A percentile compares a stretch with the other conserved stretches of the same genome.
phyloP scores from a whole-genome alignment of 1,140 invertebrate genomes.

The Cydia amplana region DNA sequence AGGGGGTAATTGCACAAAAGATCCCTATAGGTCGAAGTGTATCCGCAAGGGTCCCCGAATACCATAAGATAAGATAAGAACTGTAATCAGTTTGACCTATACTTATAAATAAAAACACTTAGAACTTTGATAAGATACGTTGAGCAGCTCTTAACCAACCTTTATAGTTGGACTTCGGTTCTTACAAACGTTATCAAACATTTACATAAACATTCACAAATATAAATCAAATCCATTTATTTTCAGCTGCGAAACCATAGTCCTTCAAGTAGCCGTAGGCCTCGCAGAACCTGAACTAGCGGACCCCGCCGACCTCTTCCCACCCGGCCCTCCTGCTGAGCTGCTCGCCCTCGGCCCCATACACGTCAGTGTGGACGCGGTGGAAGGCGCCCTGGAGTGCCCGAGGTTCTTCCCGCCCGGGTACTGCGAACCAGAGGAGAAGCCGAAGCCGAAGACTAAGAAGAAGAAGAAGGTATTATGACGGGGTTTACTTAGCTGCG shows the following conservation, averaged over 20 bases:
- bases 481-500: background rate
- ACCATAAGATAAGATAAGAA: too few species aligned
- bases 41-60: too few species aligned
- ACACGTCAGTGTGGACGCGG: conserved; percentile 81
- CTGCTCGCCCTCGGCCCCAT: conserved; percentile 80
- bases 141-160: too few species aligned
- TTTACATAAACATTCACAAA: conserved; percentile 8
- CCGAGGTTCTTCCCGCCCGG: conserved; percentile 81
- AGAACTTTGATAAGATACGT: too few species aligned
- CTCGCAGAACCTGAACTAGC: conserved; percentile 70
- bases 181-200: too few species aligned
- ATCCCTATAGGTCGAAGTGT: too few species aligned
- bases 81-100: too few species aligned
- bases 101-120: too few species aligned
- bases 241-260: conserved; percentile 81
- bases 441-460: conserved; percentile 64
- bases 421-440: conserved; percentile 75
- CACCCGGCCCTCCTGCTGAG: conserved; percentile 52
- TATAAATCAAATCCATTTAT: background rate
- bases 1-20: too few species aligned
- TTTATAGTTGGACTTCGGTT: too few species aligned
- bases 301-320: conserved; percentile 45
- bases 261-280: conserved; percentile 81
- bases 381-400: conserved; percentile 81
- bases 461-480: conserved; percentile 73